Percentiles rank a stretch among this genome's conserved stretches.
Conservation (phyloP, 1,140 invertebrate genomes). For the Formica exsecta region DNA sequence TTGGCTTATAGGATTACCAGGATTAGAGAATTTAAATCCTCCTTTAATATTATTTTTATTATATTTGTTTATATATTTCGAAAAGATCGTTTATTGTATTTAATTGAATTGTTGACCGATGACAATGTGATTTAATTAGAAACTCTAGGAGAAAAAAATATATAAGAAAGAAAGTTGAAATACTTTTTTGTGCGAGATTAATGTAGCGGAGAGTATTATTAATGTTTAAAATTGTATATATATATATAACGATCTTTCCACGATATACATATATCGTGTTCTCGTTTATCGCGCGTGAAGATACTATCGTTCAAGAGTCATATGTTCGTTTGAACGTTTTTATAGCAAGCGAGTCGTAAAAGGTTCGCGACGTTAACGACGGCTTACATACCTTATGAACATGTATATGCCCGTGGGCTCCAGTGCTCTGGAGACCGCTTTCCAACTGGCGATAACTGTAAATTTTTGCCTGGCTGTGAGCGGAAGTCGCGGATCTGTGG, state of each 20-base stretch:
- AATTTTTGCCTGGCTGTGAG: conserved; percentile 95
- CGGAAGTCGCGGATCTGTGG: conserved; percentile 92
- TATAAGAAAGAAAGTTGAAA: neutral
- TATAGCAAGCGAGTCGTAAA: conserved; percentile 9
- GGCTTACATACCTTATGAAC: conserved; percentile 92
- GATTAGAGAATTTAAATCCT: too few relatives aligned
- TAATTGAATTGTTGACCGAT: neutral
- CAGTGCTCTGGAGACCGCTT: conserved; percentile 94
- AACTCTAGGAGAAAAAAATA: neutral
- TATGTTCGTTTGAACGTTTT: neutral
- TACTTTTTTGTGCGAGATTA: neutral
- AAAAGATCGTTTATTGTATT: neutral
- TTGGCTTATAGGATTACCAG: too few relatives aligned
- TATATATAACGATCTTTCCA: too few relatives aligned
- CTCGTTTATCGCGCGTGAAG: neutral
- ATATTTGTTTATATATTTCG: neutral
- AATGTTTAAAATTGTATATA: neutral
- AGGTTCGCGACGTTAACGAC: neutral
- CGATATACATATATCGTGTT: neutral
- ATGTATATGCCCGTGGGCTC: conserved; percentile 95
- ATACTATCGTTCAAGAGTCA: conserved; percentile 11
- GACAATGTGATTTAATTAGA: neutral
- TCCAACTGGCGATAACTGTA: conserved; percentile 95
- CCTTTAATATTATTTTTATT: too few relatives aligned
- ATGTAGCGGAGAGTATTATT: neutral